Conservation (phyloP, 1,140 invertebrate species). For the Drosophila dunni region DNA sequence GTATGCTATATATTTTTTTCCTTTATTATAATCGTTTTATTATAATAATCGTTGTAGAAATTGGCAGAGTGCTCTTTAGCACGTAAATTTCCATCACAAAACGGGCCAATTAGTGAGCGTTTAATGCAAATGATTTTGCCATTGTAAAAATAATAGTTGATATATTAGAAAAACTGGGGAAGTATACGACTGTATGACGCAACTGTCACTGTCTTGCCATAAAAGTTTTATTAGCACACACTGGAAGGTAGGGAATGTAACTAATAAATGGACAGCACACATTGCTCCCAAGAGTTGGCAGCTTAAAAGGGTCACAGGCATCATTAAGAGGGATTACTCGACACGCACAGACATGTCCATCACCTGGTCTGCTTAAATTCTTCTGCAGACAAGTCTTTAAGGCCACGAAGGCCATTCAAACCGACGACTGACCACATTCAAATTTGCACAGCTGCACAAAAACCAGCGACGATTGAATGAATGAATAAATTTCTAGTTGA, state of each 20-base stretch:
- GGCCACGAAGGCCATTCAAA: slow-evolving; percentile 53
- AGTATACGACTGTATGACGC: slow-evolving; percentile 3
- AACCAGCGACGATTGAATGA: slow-evolving; percentile 41
- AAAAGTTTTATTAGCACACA: slow-evolving; percentile 58
- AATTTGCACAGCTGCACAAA: slow-evolving; percentile 43
- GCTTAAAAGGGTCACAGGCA: slow-evolving; percentile 26
- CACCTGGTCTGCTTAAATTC: slow-evolving; percentile 13
- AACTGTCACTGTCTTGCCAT: slow-evolving; percentile 20
- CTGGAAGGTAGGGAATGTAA: neutral
- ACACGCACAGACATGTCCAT: slow-evolving; percentile 26
- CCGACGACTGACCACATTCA: slow-evolving; percentile 40
- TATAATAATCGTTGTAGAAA: slow-evolving; percentile 43
- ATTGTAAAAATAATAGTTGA: slow-evolving; percentile 45
- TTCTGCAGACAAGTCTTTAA: neutral
- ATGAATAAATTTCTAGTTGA: neutral
- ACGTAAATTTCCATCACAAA: slow-evolving; percentile 74
- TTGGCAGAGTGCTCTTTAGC: slow-evolving; percentile 45
- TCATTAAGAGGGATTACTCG: slow-evolving; percentile 27
- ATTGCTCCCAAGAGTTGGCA: slow-evolving; percentile 53
- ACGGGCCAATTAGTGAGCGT: slow-evolving; percentile 73
- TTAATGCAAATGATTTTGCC: slow-evolving; percentile 74
- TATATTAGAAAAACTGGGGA: neutral
- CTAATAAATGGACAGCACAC: slow-evolving; percentile 35
- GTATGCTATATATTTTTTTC: slow-evolving; percentile 56
- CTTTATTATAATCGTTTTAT: slow-evolving; percentile 21